Evolutionary conservation across 1,140 invertebrate genomes (phyloP).

Genomic region (Cephus cinctus): DNA sequence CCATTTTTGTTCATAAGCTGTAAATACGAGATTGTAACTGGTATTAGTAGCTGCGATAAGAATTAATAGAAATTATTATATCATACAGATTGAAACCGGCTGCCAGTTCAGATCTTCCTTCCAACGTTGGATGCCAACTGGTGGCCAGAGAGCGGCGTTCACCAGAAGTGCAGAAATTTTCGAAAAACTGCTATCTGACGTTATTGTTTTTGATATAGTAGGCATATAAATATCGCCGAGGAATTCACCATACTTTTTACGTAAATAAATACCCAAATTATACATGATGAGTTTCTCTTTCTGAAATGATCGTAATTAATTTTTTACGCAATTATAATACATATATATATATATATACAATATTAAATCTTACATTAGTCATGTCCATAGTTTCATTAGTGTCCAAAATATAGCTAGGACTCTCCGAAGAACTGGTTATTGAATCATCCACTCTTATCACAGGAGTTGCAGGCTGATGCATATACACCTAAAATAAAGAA

Average conservation of each 20-base stretch:
- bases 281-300: slow-evolving; percentile 33
- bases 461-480: too few species aligned
- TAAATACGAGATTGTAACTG: slow-evolving; percentile 4
- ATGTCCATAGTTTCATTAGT: too few species aligned
- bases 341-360: too few species aligned
- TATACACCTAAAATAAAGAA: too few species aligned
- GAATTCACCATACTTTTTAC: slow-evolving; percentile 32
- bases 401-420: too few species aligned
- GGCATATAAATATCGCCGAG: slow-evolving; percentile 36
- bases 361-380: too few species aligned
- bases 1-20: slow-evolving; percentile 30
- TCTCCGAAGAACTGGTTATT: too few species aligned
- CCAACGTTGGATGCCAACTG: slow-evolving; percentile 44
- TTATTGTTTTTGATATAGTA: slow-evolving; percentile 48
- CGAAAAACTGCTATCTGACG: slow-evolving; percentile 56
- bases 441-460: too few species aligned
- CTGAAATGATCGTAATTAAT: slow-evolving; percentile 14
- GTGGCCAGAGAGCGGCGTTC: slow-evolving; percentile 58
- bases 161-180: slow-evolving; percentile 60
- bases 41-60: too few species aligned
- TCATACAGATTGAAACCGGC: slow-evolving; percentile 54
- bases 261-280: slow-evolving; percentile 37
- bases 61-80: too few species aligned
- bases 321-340: too few species aligned
- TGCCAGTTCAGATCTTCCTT: slow-evolving; percentile 58